Percentiles rank a stretch among this genome's conserved stretches.
Conservation (phyloP, 2,797 vertebrate species). For the Micromesistius poutassou region DNA sequence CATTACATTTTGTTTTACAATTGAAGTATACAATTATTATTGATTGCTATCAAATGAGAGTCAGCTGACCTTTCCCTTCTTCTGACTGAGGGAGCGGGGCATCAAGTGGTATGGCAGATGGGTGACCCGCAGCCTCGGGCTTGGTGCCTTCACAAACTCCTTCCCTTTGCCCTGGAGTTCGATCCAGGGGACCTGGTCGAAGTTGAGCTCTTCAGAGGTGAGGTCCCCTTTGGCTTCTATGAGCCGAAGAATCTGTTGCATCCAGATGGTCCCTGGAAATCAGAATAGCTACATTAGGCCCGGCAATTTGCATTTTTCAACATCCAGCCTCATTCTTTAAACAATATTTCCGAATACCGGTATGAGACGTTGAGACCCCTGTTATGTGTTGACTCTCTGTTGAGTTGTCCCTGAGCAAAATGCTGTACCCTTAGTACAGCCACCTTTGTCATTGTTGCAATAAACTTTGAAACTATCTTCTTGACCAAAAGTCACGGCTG, state of each 20-base stretch:
- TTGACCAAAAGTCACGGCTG: too few relatives aligned
- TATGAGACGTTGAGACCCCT: too few relatives aligned
- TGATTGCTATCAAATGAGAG: background rate
- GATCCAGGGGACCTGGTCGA: constrained; percentile 55
- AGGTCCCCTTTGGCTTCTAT: constrained; percentile 56
- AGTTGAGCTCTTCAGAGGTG: constrained; percentile 11
- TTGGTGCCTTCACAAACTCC: constrained; percentile 35
- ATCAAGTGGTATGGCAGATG: constrained; percentile 55
- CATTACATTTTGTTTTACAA: background rate
- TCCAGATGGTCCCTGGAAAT: constrained; percentile 65
- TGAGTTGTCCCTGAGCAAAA: too few relatives aligned
- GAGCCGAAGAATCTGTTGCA: constrained; percentile 68
- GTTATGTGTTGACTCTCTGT: too few relatives aligned
- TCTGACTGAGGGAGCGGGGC: constrained; percentile 52
- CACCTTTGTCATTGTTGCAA: too few relatives aligned
- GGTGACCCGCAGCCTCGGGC: constrained; percentile 50
- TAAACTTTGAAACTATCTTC: too few relatives aligned
- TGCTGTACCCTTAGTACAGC: too few relatives aligned
- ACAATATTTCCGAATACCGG: background rate
- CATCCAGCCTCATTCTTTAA: background rate
- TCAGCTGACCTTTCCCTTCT: constrained; percentile 62
- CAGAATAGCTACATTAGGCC: background rate
- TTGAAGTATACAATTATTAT: background rate
- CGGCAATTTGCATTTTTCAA: background rate
- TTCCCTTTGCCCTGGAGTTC: constrained; percentile 37